Conservation (phyloP, 2,888 invertebrate species). For the Pachydiplax longipennis region DNA sequence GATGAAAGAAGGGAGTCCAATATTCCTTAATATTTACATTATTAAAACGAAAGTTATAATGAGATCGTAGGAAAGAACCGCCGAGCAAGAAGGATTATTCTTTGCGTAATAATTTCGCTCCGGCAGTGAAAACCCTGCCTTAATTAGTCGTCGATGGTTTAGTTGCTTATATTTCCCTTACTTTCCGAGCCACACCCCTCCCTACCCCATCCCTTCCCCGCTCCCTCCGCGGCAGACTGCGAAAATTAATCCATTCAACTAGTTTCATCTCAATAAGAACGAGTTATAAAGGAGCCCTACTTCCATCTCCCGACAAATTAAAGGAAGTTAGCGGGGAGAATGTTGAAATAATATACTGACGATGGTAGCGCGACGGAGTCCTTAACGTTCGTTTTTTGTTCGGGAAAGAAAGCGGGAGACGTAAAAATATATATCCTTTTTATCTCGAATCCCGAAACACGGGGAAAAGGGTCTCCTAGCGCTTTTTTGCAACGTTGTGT, state of each 20-base stretch:
- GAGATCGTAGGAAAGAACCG: background rate
- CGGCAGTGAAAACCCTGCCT: background rate
- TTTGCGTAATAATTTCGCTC: background rate
- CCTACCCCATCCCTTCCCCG: no score
- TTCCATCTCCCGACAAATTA: background rate
- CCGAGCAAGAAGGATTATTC: background rate
- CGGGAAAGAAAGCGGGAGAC: background rate
- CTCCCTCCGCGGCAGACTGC: background rate
- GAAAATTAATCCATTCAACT: constrained; percentile 13
- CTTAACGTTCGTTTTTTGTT: no score
- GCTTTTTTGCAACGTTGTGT: background rate
- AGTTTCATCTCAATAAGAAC: background rate
- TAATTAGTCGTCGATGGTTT: background rate
- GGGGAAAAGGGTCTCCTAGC: background rate
- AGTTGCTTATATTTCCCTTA: background rate
- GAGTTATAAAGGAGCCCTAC: background rate
- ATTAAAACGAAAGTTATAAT: no score
- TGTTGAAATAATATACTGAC: background rate
- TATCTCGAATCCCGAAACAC: no score
- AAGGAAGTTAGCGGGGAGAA: background rate
- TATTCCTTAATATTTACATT: no score
- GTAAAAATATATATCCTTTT: background rate
- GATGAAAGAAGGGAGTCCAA: no score
- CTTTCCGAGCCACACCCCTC: no score
- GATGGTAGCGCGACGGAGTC: no score